Evolutionary conservation across 2,888 invertebrate genomes (phyloP), one percentile per base, ranked within the genome.

Genomic region (Dryadula phaetusa): DNA sequence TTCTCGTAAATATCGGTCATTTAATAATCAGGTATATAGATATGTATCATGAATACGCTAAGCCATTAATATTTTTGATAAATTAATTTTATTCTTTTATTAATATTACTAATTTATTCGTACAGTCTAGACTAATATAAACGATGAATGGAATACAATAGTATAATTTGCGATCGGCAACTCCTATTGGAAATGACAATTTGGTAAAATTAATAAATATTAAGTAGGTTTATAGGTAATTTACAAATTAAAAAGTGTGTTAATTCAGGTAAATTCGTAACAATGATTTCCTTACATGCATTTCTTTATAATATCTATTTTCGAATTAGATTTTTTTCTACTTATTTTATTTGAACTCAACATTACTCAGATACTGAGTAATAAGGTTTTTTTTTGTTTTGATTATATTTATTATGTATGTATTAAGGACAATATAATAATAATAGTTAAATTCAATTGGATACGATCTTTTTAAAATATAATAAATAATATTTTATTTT

Each of bases 71-170:
- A 0, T 20, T 54, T 18, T 34, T 37, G 4, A 28, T 10, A 28
- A 5, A 49, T 8, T 49, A 28, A 49, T 28, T 49, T 28, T 7
- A 49, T 49, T 54, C 34, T n/a, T n/a, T n/a, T n/a, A n/a, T n/a
- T 7, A 54, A 37, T 54, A 37, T 22, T 22, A 4, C 14, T 40
- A 40, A 40, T 56, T 8, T 56, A 56, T 40, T 22, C 37, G 14
- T 22, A 40, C 37, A 54, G 54, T 56, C 54, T 56, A 54, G 54
- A 56, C 54, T 10, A 37, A 54, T 34, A 32, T 18, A 28, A 49
- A 10, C 20, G 14, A 54, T 54, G 54, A 54, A 54, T 54, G 54
- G 54, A 54, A 54, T 37, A 37, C 54, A 37, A 54, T 54, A 14
- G 22, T 54, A 1, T 54, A 54, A 54, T 54, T 54, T 54, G 37